A percentile compares a stretch with the other conserved stretches of the same genome.
Evolutionary conservation across 2,888 invertebrate genomes (phyloP).

Genomic region (Cryptosula pallasiana): DNA sequence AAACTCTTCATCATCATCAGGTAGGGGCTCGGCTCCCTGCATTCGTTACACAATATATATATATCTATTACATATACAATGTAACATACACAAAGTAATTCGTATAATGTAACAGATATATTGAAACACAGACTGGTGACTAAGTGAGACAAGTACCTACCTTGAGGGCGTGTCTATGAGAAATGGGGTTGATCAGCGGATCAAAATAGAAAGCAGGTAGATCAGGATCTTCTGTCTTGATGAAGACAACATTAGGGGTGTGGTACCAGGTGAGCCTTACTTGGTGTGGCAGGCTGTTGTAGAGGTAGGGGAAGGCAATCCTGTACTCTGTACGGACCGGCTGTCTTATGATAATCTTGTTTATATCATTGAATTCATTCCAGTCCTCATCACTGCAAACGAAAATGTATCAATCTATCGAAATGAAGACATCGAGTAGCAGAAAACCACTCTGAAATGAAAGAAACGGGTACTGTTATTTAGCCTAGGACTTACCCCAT

Average conservation of each 20-base stretch:
- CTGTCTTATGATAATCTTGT: constrained; percentile 98
- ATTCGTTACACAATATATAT: no score
- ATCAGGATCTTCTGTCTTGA: constrained; percentile 99
- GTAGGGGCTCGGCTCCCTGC: constrained; percentile 71
- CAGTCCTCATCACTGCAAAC: constrained; percentile 97
- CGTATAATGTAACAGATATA: no score
- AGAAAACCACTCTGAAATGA: no score
- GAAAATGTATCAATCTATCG: no score
- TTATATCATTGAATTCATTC: constrained; percentile 99
- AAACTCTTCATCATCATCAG: constrained; percentile 79
- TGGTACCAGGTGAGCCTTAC: constrained; percentile 99
- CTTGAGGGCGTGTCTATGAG: constrained; percentile 61
- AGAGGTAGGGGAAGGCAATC: constrained; percentile 97
- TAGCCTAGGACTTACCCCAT: constrained; percentile 68
- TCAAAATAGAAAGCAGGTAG: constrained; percentile 99
- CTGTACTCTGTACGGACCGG: constrained; percentile 98
- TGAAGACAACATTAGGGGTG: constrained; percentile 96
- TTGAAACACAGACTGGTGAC: no score
- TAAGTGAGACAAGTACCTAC: no score
- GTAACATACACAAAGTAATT: no score
- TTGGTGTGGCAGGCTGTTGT: constrained; percentile 97
- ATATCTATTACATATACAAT: no score
- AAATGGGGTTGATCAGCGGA: constrained; percentile 97
- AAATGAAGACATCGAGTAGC: no score
- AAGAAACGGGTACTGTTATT: no score